phyloP scores from a whole-genome alignment of 1,140 invertebrate species.

The Acromyrmex charruanus region DNA sequence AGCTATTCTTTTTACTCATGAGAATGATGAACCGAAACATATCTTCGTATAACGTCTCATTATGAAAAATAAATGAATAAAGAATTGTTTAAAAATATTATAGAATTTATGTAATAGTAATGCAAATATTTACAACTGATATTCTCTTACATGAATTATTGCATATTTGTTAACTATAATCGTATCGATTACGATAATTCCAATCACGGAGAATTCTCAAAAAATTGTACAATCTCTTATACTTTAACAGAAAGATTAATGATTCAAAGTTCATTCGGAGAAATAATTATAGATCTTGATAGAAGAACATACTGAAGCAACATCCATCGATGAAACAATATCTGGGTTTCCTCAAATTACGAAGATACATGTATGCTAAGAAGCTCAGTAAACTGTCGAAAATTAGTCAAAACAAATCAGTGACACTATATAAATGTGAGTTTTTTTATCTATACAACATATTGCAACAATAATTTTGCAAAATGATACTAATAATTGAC shows the following conservation, averaged over 20 bases:
- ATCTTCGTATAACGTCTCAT: conserved; percentile 11
- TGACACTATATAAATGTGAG: conserved; percentile 28
- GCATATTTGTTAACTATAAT: not conserved
- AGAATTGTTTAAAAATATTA: not conserved
- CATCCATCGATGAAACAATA: not conserved
- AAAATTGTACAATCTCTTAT: not conserved
- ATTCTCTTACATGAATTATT: not conserved
- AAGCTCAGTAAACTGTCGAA: conserved; percentile 23
- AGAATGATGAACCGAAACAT: conserved; percentile 8
- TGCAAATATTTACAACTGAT: not conserved
- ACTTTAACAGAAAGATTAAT: not conserved
- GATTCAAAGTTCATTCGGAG: not conserved
- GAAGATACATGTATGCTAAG: not conserved
- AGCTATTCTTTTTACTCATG: not conserved
- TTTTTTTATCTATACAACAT: conserved; percentile 43
- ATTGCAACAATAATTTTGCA: conserved; percentile 20
- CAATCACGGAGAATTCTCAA: not conserved
- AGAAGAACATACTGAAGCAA: not conserved
- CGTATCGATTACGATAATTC: not conserved
- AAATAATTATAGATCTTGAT: not conserved
- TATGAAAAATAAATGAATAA: conserved; percentile 19
- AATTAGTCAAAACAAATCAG: conserved; percentile 32
- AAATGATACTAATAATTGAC: conserved; percentile 7
- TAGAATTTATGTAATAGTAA: not conserved
- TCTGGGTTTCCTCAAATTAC: conserved; percentile 14